Evolutionary conservation across 2,888 invertebrate species (phyloP).

Genomic region (Matsumyia berberina): DNA sequence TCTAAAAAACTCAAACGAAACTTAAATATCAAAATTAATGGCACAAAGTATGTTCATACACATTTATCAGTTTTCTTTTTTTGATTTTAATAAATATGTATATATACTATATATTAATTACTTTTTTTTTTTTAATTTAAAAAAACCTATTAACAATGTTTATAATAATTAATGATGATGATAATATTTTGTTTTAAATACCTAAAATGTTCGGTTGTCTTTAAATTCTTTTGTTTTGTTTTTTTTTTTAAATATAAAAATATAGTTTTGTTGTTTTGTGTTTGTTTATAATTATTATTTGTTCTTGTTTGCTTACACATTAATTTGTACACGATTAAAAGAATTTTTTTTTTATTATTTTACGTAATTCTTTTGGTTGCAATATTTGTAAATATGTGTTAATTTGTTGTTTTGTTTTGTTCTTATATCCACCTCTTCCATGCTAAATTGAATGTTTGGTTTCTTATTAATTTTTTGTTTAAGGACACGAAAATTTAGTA

Average conservation of each 20-base stretch:
- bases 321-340: slow-evolving; percentile 75
- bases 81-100: slow-evolving; percentile 41
- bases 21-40: slow-evolving; percentile 48
- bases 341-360: slow-evolving; percentile 58
- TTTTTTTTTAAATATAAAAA: slow-evolving; percentile 67
- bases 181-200: slow-evolving; percentile 61
- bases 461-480: slow-evolving; percentile 46
- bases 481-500: slow-evolving; percentile 67
- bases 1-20: slow-evolving; percentile 48
- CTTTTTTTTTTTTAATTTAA: slow-evolving; percentile 25
- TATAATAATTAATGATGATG: slow-evolving; percentile 64
- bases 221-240: slow-evolving; percentile 45
- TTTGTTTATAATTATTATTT: slow-evolving; percentile 61
- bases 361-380: slow-evolving; percentile 56
- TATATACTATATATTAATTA: slow-evolving; percentile 15
- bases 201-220: slow-evolving; percentile 43
- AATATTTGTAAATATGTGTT: slow-evolving; percentile 72
- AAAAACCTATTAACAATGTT: slow-evolving; percentile 61
- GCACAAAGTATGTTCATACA: slow-evolving; percentile 57
- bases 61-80: slow-evolving; percentile 16
- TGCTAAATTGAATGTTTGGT: slow-evolving; percentile 39
- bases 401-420: too few species aligned
- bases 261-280: slow-evolving; percentile 55
- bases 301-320: slow-evolving; percentile 63
- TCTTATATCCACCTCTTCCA: slow-evolving; percentile 48